These are phyloP conservation scores for Poecilia gillii DNA, from an alignment of 2,797 vertebrate species.

Conservation along the genomic window DNA sequence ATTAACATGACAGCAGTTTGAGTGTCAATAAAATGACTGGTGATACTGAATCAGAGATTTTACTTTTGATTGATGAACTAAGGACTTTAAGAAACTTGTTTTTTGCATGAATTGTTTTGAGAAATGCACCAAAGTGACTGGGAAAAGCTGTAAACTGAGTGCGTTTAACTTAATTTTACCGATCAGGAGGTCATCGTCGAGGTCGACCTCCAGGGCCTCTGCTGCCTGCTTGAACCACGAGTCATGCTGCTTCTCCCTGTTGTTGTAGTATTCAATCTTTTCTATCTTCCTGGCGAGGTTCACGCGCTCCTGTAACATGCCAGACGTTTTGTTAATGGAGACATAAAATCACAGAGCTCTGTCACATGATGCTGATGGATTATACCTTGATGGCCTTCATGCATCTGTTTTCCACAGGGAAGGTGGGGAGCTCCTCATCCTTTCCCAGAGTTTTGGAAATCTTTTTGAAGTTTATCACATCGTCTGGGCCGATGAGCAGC, in stretches of 20 bases:
- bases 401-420: slow-evolving; percentile 89
- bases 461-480: slow-evolving; percentile 92
- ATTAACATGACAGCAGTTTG: too few relatives aligned
- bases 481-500: slow-evolving; percentile 90
- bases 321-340: neutral
- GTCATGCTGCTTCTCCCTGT: slow-evolving; percentile 90
- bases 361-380: neutral
- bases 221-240: slow-evolving; percentile 94
- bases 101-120: too few relatives aligned
- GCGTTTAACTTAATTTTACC: slow-evolving; percentile 68
- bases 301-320: slow-evolving; percentile 85
- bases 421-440: slow-evolving; percentile 89
- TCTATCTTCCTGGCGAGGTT: slow-evolving; percentile 90
- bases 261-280: slow-evolving; percentile 92
- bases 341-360: neutral
- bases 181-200: slow-evolving; percentile 90
- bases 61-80: too few relatives aligned
- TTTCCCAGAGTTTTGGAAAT: slow-evolving; percentile 91
- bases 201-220: slow-evolving; percentile 91
- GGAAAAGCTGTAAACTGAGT: neutral
- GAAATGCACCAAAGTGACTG: too few relatives aligned
- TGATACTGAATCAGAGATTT: too few relatives aligned
- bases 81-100: too few relatives aligned
- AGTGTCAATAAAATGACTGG: too few relatives aligned
- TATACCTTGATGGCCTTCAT: slow-evolving; percentile 91